Conservation (phyloP, 2,113 vertebrate genomes). For the Seriola aureovittata region DNA sequence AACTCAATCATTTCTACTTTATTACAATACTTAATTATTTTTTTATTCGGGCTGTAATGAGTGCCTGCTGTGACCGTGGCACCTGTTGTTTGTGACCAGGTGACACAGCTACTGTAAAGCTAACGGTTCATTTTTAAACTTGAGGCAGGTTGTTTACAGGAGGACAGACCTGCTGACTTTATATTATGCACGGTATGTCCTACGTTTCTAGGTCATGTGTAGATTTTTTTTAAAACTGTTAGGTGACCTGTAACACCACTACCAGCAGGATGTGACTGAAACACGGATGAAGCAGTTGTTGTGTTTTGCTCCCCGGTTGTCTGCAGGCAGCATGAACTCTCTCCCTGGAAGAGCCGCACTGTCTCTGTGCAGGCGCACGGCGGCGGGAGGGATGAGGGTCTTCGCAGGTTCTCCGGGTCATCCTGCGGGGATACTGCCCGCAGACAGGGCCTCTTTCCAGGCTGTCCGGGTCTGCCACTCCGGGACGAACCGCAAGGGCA, state of each 20-base stretch:
- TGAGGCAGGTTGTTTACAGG: slow-evolving; percentile 57
- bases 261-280: not conserved
- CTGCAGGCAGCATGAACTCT: slow-evolving; percentile 83
- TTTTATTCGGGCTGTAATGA: not conserved
- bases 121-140: not conserved
- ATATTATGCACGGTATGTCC: slow-evolving; percentile 19
- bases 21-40: not conserved
- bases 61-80: not conserved
- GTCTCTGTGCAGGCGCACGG: slow-evolving; percentile 74
- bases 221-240: no score
- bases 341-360: slow-evolving; percentile 77
- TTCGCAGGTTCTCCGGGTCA: slow-evolving; percentile 36
- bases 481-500: slow-evolving; percentile 63
- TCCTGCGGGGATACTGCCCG: slow-evolving; percentile 8
- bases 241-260: no score
- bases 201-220: slow-evolving; percentile 2
- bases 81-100: slow-evolving; percentile 28
- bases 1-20: not conserved
- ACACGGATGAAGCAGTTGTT: not conserved
- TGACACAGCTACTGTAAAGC: slow-evolving; percentile 5
- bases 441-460: slow-evolving; percentile 53
- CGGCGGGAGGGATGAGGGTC: slow-evolving; percentile 63
- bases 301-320: not conserved
- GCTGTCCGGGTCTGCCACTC: slow-evolving; percentile 79
- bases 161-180: slow-evolving; percentile 14